Base-by-base conservation (phyloP, 2,888 invertebrate species). In the Ceraclea dissimilis region DNA sequence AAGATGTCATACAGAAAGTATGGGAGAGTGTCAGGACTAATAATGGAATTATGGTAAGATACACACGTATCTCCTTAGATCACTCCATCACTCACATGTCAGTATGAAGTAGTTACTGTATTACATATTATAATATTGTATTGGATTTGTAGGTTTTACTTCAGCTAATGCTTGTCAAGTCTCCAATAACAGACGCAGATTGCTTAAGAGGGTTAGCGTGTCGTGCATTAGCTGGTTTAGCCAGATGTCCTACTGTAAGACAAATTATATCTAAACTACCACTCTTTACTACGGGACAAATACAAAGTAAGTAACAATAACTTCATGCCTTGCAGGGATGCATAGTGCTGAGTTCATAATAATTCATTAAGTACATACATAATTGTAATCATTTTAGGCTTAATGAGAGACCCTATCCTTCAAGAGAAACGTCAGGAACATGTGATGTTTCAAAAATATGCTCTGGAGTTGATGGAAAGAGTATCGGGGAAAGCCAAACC, bases 141-240 rank as follows among this genome's bases (percentile, higher is more conserved):
- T 21, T 19, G 8, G 18, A n/a, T 31, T 59, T 47, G 2, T 68
- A 88, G 88, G 85, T 93, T 49, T 75, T 97, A 44, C 75, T 95
- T 13, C 89, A 91, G 53, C 77, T 96, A 60, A 87, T 98, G 85
- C 87, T 88, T 75, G 84, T 89, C 13, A 95, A 95, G 74, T 87
- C 90, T 0, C 98, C 98, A 0, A 92, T 97, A 55, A 96, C 96
- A 1, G 97, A 98, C 76, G 98, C 98, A 16, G 98, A 99, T 73
- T 85, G 89, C 39, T 87, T 99, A 64, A 82, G 98, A 51, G 93
- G 93, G 2, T 79, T 97, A 65, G 96, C 98, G 0, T 97, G 97
- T 69, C 82, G 90, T 64, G 95, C 95, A 2, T 76, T 98, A 48
- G 91, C 93, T 26, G 98, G 98, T 0, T 78, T 99, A 31, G 92